phyloP scores from a whole-genome alignment of 2,113 vertebrate species.

The Nanorana parkeri region DNA sequence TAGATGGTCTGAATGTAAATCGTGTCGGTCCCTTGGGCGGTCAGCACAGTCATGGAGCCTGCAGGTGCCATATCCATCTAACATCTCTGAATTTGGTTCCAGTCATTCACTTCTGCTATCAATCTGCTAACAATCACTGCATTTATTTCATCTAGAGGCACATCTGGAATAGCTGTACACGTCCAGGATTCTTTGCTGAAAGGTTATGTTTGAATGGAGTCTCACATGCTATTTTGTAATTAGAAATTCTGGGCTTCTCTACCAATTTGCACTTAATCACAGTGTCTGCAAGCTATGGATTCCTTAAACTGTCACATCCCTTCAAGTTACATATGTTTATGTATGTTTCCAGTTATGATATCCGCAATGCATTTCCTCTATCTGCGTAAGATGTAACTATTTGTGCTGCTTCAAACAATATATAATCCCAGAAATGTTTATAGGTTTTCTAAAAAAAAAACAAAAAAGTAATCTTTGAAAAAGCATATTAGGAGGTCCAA shows the following conservation, averaged over 20 bases:
- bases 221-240: conserved; percentile 63
- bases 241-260: conserved; percentile 60
- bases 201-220: conserved; percentile 63
- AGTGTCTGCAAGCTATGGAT: conserved; percentile 26
- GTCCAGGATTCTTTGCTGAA: conserved; percentile 63
- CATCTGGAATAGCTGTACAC: conserved; percentile 67
- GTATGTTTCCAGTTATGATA: conserved; percentile 26
- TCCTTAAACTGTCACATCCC: conserved; percentile 40
- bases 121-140: conserved; percentile 61
- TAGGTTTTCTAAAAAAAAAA: not conserved
- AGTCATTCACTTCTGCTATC: conserved; percentile 62
- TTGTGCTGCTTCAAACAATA: not conserved
- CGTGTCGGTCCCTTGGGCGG: conserved; percentile 58
- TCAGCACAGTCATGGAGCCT: conserved; percentile 61
- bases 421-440: too few relatives aligned
- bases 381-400: not conserved
- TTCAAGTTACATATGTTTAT: conserved; percentile 33
- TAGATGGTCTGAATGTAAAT: conserved; percentile 25
- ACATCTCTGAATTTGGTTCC: conserved; percentile 58
- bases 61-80: conserved; percentile 64
- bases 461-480: too few relatives aligned
- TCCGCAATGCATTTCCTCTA: conserved; percentile 6
- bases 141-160: conserved; percentile 69
- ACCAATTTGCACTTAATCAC: conserved; percentile 63
- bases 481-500: too few relatives aligned